These are phyloP conservation scores for Cephus nigrinus DNA, from an alignment of 2,888 invertebrate species.

Conservation along the genomic window DNA sequence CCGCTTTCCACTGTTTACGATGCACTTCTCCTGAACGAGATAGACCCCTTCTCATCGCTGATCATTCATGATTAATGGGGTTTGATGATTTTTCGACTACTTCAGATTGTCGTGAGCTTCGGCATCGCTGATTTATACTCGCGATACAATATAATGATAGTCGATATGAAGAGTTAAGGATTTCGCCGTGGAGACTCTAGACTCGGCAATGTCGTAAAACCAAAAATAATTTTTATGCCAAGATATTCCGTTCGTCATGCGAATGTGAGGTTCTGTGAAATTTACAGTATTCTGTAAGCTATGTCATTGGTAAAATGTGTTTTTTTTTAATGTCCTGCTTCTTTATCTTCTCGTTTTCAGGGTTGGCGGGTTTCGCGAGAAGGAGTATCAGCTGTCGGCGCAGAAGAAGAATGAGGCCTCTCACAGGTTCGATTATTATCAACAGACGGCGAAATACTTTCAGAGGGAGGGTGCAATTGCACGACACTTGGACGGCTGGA, in stretches of 20 bases:
- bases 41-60: background rate
- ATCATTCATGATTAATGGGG: background rate
- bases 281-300: background rate
- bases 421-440: slow-evolving; percentile 48
- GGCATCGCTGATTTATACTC: background rate
- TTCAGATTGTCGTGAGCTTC: background rate
- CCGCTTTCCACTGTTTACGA: slow-evolving; percentile 25
- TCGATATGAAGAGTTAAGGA: background rate
- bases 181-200: background rate
- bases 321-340: background rate
- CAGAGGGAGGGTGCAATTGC: slow-evolving; percentile 51
- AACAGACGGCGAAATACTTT: slow-evolving; percentile 54
- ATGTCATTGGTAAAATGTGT: background rate
- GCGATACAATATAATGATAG: background rate
- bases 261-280: background rate
- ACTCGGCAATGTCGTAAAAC: background rate
- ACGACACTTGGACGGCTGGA: slow-evolving; percentile 55
- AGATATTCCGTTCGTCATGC: background rate
- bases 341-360: slow-evolving; percentile 27
- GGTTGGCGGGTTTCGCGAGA: slow-evolving; percentile 50
- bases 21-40: slow-evolving; percentile 11
- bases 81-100: background rate
- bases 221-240: background rate
- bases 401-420: slow-evolving; percentile 53
- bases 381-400: slow-evolving; percentile 56